phyloP scores from a whole-genome alignment of 1,140 invertebrate species.

The Stegodyphus mimosarum region DNA sequence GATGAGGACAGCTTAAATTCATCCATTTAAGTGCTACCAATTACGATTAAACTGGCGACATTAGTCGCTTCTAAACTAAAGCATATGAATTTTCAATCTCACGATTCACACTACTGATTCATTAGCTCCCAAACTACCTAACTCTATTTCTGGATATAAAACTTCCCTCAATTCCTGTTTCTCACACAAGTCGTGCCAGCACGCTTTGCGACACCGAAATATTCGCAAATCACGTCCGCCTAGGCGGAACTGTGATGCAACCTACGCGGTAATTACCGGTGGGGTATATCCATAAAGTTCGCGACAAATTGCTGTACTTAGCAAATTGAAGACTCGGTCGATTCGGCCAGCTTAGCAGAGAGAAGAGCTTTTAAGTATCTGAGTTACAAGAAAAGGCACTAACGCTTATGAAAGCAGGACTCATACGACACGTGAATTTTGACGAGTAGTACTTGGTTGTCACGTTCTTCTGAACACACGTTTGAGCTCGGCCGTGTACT shows the following conservation, averaged over 20 bases:
- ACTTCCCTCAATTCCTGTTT: background rate
- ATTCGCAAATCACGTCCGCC: slow-evolving; percentile 33
- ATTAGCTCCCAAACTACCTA: background rate
- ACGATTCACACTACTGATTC: no score
- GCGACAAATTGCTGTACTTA: slow-evolving; percentile 58
- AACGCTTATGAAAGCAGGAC: slow-evolving; percentile 53
- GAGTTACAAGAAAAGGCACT: slow-evolving; percentile 43
- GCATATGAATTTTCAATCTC: no score
- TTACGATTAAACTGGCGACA: no score
- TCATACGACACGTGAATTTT: background rate
- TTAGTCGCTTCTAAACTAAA: no score
- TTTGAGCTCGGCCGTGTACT: no score
- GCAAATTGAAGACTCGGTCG: slow-evolving; percentile 43
- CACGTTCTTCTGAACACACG: slow-evolving; percentile 18
- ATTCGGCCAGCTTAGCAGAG: background rate
- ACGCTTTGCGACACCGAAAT: background rate
- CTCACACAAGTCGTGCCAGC: background rate
- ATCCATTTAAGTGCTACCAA: no score
- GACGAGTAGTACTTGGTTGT: background rate
- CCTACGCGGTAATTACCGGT: slow-evolving; percentile 42
- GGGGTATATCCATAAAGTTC: background rate
- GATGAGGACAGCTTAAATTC: no score
- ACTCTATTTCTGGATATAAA: slow-evolving; percentile 1
- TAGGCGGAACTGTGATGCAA: slow-evolving; percentile 8
- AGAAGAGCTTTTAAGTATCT: background rate